Percentiles rank a stretch among this genome's conserved stretches.
Conservation (phyloP, 1,140 invertebrate genomes). For the Watersipora subatra region DNA sequence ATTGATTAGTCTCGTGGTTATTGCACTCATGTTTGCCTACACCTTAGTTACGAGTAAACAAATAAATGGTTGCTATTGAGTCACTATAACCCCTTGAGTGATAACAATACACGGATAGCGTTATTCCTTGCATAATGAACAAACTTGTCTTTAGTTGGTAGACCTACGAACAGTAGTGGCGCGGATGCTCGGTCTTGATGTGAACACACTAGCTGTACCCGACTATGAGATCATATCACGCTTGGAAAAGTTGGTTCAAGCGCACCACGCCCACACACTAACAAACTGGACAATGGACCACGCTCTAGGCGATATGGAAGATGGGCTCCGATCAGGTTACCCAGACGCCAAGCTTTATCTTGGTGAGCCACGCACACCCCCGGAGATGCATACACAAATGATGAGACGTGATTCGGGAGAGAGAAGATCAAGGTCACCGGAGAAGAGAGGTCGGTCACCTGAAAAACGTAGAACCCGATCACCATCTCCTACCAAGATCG, state of each 20-base stretch:
- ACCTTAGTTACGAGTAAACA: too few species aligned
- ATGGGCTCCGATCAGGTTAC: slow-evolving; percentile 23
- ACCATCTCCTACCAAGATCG: neutral
- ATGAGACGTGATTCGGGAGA: slow-evolving; percentile 9
- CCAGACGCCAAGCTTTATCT: slow-evolving; percentile 17
- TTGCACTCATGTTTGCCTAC: too few species aligned
- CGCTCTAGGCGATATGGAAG: slow-evolving; percentile 29
- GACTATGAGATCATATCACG: slow-evolving; percentile 40
- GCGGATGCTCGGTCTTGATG: slow-evolving; percentile 38
- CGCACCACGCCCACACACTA: slow-evolving; percentile 28
- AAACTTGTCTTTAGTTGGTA: slow-evolving; percentile 35
- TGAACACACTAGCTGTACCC: slow-evolving; percentile 35
- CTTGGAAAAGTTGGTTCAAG: slow-evolving; percentile 35
- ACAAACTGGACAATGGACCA: slow-evolving; percentile 28
- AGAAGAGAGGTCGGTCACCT: neutral
- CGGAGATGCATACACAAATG: slow-evolving; percentile 17
- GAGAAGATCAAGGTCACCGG: neutral
- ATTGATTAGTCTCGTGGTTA: too few species aligned
- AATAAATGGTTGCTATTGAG: too few species aligned
- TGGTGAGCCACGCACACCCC: slow-evolving; percentile 12
- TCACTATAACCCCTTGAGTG: too few species aligned
- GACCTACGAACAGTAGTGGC: slow-evolving; percentile 36
- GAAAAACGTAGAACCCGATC: neutral
- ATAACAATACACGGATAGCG: too few species aligned
- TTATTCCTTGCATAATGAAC: too few species aligned